Base-by-base conservation (phyloP, 2,888 invertebrate species). In the Epistrophe eligans region DNA sequence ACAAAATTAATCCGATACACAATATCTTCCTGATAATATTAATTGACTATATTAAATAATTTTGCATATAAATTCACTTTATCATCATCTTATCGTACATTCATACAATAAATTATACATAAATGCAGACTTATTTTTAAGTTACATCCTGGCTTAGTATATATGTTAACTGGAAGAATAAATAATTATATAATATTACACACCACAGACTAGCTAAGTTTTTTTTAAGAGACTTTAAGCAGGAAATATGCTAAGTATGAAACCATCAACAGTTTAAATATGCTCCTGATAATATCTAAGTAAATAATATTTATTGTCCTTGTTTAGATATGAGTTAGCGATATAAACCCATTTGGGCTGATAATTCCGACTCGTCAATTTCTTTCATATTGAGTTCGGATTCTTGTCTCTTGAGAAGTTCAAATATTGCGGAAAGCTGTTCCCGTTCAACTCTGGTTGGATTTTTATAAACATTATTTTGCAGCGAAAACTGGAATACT, bases 341-440 rank as follows among this genome's bases (percentile, higher is more conserved):
- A 88, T 93, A 93, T 32, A 93, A 88, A 64, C 90, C 91, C 50
- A 93, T 90, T 89, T 93, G 93, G 58, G 92, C 91, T 70, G 91
- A 89, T n/a, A 91, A 88, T 79, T 93, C 92, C 10, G 90, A 89
- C 76, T 93, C 93, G 76, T 91, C 90, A 89, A 92, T 91, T 45
- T 91, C 91, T 10, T 89, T 89, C 24, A 93, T 92, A 83, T 93
- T 92, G 17, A 93, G 90, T 83, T 93, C 93, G 13, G 93, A 91
- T 82, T 93, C 93, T 82, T 93, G 93, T 67, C 92, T 91, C 72
- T 93, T 92, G 10, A 93, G 89, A 8, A 93, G 90, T 35, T 93
- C 92, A 83, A 92, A 93, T 83, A 93, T 93, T 4, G 93, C 93
- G 28, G 92, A 91, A 88, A 93, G 88, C 81, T 93, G 93, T 77